These are phyloP conservation scores for Enhydra lutris DNA, from an alignment of 2,113 vertebrate genomes.

Conservation along the genomic window DNA sequence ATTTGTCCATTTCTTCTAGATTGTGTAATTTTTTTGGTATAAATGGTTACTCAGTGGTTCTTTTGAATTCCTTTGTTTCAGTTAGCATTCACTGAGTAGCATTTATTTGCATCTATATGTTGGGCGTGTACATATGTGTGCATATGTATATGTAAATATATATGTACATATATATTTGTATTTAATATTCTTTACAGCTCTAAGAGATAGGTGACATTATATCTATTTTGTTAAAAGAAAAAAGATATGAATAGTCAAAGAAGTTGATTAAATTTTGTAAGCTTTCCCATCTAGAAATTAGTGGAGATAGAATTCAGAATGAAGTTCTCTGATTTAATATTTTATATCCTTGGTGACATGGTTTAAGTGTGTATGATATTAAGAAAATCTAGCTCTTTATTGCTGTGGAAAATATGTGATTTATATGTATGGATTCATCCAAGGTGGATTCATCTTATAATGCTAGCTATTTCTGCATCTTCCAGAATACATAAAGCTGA, in stretches of 20 bases:
- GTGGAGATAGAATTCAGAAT: neutral
- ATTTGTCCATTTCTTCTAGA: slow-evolving; percentile 32
- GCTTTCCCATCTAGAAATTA: neutral
- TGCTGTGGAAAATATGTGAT: neutral
- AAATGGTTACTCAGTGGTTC: neutral
- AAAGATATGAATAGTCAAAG: neutral
- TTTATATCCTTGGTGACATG: neutral
- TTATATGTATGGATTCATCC: neutral
- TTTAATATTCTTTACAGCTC: neutral
- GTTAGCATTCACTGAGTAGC: neutral
- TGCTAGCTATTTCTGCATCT: neutral
- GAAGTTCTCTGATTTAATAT: neutral
- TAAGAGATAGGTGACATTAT: slow-evolving; percentile 4
- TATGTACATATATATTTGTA: neutral
- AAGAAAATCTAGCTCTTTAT: neutral
- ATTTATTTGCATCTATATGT: neutral
- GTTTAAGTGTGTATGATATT: neutral
- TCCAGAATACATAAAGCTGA: slow-evolving; percentile 22
- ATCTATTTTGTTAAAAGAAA: slow-evolving; percentile 15
- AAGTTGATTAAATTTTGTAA: neutral
- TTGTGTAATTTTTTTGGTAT: neutral
- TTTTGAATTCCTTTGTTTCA: slow-evolving; percentile 44
- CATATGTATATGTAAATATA: neutral
- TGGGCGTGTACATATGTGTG: neutral
- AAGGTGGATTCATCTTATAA: neutral